These are phyloP conservation scores for Mesocentrotus franciscanus DNA, from an alignment of 53 echinoderm and acorn worm genomes.

Conservation along the genomic window DNA sequence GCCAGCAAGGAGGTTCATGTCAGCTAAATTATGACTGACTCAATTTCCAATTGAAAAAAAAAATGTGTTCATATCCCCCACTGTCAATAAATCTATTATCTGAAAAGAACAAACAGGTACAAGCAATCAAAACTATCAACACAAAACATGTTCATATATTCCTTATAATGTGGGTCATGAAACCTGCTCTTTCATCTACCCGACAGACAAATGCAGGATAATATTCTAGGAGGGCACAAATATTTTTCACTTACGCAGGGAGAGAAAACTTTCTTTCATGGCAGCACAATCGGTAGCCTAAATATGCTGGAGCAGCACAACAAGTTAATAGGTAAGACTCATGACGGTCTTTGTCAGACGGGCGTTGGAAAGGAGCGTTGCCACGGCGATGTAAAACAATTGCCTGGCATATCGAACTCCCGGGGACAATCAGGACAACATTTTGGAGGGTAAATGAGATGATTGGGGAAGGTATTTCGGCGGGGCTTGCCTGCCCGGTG, in stretches of 20 bases:
- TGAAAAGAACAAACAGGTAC: slow-evolving; percentile 26
- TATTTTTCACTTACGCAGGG: not conserved
- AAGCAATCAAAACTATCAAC: slow-evolving; percentile 45
- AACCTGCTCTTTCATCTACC: slow-evolving; percentile 5
- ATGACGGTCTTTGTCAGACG: slow-evolving; percentile 43
- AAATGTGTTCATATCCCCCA: slow-evolving; percentile 27
- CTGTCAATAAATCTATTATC: slow-evolving; percentile 56
- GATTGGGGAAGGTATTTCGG: slow-evolving; percentile 66
- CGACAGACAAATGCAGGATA: not conserved
- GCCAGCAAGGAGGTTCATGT: slow-evolving; percentile 39
- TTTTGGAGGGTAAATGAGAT: slow-evolving; percentile 64
- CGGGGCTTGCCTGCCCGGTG: slow-evolving; percentile 29
- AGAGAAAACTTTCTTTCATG: not conserved
- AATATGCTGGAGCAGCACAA: slow-evolving; percentile 27
- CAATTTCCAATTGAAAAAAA: slow-evolving; percentile 40
- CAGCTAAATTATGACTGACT: slow-evolving; percentile 46
- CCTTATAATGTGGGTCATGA: not conserved
- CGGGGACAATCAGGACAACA: slow-evolving; percentile 65
- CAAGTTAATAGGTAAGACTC: slow-evolving; percentile 52
- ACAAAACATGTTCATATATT: slow-evolving; percentile 51
- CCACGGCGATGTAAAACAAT: slow-evolving; percentile 60
- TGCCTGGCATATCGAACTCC: slow-evolving; percentile 55
- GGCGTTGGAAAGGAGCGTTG: slow-evolving; percentile 61
- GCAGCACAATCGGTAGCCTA: slow-evolving; percentile 51
- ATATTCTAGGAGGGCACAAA: slow-evolving; percentile 24